Conservation (phyloP, 64 coral and sea anemone species). For the Pocillopora verrucosa region DNA sequence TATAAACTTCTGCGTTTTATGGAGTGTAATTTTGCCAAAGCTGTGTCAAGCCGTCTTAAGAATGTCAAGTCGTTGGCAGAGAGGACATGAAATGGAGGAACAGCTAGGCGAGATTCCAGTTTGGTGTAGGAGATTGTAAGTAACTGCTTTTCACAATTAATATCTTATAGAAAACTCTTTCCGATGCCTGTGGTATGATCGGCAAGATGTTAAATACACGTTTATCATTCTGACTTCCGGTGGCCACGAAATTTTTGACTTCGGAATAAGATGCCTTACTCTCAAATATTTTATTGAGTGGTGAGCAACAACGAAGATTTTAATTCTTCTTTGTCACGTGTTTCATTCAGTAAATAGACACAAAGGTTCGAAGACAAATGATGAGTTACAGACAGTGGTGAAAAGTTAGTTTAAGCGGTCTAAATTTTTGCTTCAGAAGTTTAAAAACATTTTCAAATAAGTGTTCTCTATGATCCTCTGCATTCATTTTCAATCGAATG, state of each 20-base stretch:
- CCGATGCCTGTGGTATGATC: too few species aligned
- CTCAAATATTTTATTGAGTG: background rate
- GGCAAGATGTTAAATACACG: background rate
- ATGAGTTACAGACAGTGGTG: background rate
- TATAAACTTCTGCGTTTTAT: conserved; percentile 46
- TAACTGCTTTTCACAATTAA: background rate
- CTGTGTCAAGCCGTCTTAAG: background rate
- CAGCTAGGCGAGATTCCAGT: background rate
- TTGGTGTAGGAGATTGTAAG: conserved; percentile 43
- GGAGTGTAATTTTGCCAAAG: conserved; percentile 34
- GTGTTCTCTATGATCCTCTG: background rate
- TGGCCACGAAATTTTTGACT: background rate
- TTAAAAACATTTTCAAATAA: background rate
- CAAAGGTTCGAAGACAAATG: too few species aligned
- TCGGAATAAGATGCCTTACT: background rate
- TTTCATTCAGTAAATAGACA: background rate
- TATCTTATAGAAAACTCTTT: too few species aligned
- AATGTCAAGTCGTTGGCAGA: background rate
- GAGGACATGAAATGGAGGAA: background rate
- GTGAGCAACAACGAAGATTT: background rate
- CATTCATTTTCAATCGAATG: background rate
- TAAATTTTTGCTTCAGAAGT: background rate
- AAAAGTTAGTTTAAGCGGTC: background rate
- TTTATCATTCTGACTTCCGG: background rate
- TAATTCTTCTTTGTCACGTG: background rate